Conservation (phyloP, 2,888 invertebrate genomes). For the Halocaridina rubra region DNA sequence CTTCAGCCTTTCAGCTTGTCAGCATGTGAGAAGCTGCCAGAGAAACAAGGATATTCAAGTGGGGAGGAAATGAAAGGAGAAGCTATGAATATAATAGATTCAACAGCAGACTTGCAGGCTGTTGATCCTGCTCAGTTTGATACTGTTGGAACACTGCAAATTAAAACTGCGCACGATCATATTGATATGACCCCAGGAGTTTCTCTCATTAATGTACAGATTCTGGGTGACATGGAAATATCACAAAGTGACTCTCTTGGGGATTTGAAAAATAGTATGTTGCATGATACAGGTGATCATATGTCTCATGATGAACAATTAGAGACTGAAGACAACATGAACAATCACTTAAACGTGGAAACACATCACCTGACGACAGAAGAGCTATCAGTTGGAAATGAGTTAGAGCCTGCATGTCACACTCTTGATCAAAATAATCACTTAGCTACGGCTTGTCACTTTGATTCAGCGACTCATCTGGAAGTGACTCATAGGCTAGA, state of each 20-base stretch:
- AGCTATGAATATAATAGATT: conserved; percentile 38
- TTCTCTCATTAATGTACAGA: conserved; percentile 45
- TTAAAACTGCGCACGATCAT: conserved; percentile 42
- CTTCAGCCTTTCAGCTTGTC: conserved; percentile 36
- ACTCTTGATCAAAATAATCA: neutral
- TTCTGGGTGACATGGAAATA: conserved; percentile 48
- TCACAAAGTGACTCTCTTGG: conserved; percentile 36
- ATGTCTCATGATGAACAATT: conserved; percentile 18
- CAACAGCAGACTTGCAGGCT: conserved; percentile 9
- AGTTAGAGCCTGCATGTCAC: conserved; percentile 13
- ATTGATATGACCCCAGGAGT: conserved; percentile 44
- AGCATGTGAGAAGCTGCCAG: conserved; percentile 40
- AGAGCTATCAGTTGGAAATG: conserved; percentile 17
- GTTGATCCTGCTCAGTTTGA: conserved; percentile 30
- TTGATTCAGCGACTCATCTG: neutral
- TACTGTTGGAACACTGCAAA: conserved; percentile 34
- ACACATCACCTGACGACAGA: conserved; percentile 25
- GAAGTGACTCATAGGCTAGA: neutral
- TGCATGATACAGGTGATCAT: conserved; percentile 28
- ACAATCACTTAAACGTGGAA: conserved; percentile 12
- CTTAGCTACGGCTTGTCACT: neutral
- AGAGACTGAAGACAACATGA: conserved; percentile 10
- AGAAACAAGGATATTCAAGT: conserved; percentile 24
- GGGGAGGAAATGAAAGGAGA: conserved; percentile 40
- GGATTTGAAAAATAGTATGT: conserved; percentile 28